These are phyloP conservation scores for Oxycera nigricornis DNA, from an alignment of 2,888 invertebrate species.

Conservation along the genomic window DNA sequence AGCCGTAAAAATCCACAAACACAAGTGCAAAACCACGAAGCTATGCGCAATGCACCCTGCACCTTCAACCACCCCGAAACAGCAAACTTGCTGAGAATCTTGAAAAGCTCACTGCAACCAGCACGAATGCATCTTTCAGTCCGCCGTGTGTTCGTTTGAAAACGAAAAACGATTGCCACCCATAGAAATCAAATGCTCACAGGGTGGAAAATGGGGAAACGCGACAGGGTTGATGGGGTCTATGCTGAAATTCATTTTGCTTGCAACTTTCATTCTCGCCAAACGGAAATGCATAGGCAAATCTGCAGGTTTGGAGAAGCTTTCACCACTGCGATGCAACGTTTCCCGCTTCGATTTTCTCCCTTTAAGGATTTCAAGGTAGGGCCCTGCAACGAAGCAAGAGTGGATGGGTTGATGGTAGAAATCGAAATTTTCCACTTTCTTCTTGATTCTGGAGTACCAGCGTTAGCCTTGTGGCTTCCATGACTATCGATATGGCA, in stretches of 20 bases:
- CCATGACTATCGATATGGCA: not conserved
- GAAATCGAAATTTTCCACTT: slow-evolving; percentile 52
- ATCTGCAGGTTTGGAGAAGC: not conserved
- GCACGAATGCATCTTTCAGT: not conserved
- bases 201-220: not conserved
- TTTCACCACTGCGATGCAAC: not conserved
- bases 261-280: too few species aligned
- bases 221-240: not conserved
- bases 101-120: not conserved
- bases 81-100: not conserved
- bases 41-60: slow-evolving; percentile 9
- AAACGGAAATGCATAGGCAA: not conserved
- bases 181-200: not conserved
- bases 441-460: slow-evolving; percentile 45
- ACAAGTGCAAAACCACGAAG: not conserved
- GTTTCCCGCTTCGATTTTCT: not conserved
- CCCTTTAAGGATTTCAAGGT: not conserved
- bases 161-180: not conserved
- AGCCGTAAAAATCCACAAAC: not conserved
- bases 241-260: not conserved
- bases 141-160: not conserved
- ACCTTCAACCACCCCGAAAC: not conserved
- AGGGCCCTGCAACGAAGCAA: not conserved
- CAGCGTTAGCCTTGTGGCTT: slow-evolving; percentile 8
- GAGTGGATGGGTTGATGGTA: slow-evolving; percentile 43